Evolutionary conservation across 2,888 invertebrate genomes (phyloP).

Genomic region (Philaethria dido): DNA sequence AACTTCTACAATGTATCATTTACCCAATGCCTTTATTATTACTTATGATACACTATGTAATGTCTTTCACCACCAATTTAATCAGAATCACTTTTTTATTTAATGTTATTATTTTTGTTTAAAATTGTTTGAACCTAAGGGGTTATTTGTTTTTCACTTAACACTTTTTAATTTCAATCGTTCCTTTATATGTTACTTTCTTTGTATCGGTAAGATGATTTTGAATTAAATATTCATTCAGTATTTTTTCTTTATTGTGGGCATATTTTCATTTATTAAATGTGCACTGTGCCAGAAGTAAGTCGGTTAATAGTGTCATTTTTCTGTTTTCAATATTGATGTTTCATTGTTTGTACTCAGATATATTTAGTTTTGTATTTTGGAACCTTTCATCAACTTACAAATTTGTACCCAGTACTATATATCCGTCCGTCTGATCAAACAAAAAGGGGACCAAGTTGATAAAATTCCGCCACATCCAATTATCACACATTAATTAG

Average conservation of each 20-base stretch:
- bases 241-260: background rate
- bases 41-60: background rate
- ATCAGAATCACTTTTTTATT: background rate
- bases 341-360: too few species aligned
- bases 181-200: background rate
- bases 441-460: background rate
- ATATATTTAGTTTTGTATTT: too few species aligned
- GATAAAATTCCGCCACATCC: background rate
- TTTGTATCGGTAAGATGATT: background rate
- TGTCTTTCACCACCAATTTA: background rate
- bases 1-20: background rate
- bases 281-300: too few species aligned
- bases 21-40: background rate
- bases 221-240: background rate
- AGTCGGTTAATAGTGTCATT: too few species aligned
- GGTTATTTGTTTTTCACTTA: background rate
- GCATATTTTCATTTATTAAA: background rate
- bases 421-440: background rate
- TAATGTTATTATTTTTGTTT: background rate
- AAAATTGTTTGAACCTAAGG: background rate
- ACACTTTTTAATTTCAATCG: background rate
- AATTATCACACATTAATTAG: constrained; percentile 3
- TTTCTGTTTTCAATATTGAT: too few species aligned
- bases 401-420: too few species aligned
- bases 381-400: too few species aligned